Evolutionary conservation across 2,888 invertebrate genomes (phyloP).

Genomic region (Perithous albicinctus): DNA sequence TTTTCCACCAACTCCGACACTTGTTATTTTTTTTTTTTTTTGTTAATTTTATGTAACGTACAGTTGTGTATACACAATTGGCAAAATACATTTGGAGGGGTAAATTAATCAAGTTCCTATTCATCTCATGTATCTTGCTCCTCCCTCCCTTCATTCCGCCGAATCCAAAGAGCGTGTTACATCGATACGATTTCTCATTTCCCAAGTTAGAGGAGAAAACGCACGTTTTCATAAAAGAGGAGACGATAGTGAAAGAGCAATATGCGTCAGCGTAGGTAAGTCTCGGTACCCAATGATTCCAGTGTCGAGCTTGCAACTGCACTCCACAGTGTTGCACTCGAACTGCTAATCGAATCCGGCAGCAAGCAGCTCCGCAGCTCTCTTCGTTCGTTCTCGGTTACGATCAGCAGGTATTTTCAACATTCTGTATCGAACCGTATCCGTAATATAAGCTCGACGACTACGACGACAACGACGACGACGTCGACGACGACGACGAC

Average conservation of each 20-base stretch:
- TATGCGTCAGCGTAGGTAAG: slow-evolving; percentile 6
- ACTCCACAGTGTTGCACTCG: slow-evolving; percentile 32
- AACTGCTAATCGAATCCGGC: slow-evolving; percentile 61
- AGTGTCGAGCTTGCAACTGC: slow-evolving; percentile 34
- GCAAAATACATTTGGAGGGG: no score
- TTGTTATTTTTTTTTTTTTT: no score
- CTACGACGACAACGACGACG: slow-evolving; percentile 52
- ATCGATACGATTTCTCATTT: slow-evolving; percentile 31
- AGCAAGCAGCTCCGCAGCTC: slow-evolving; percentile 32
- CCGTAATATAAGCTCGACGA: slow-evolving; percentile 59
- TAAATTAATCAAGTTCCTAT: no score
- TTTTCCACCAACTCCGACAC: no score
- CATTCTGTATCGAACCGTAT: slow-evolving; percentile 64
- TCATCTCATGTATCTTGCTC: no score
- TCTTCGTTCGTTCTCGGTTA: slow-evolving; percentile 36
- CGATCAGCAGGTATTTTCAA: slow-evolving; percentile 63
- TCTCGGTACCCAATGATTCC: slow-evolving; percentile 11
- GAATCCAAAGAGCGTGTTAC: background rate
- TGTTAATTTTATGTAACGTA: no score
- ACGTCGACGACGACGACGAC: slow-evolving; percentile 50
- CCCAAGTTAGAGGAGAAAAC: slow-evolving; percentile 26
- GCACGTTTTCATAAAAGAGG: slow-evolving; percentile 18
- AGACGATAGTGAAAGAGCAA: background rate
- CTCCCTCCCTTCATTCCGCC: background rate
- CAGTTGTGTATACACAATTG: no score